Evolutionary conservation across 2,113 vertebrate species (phyloP).

Genomic region (Melanotaenia duboulayi): DNA sequence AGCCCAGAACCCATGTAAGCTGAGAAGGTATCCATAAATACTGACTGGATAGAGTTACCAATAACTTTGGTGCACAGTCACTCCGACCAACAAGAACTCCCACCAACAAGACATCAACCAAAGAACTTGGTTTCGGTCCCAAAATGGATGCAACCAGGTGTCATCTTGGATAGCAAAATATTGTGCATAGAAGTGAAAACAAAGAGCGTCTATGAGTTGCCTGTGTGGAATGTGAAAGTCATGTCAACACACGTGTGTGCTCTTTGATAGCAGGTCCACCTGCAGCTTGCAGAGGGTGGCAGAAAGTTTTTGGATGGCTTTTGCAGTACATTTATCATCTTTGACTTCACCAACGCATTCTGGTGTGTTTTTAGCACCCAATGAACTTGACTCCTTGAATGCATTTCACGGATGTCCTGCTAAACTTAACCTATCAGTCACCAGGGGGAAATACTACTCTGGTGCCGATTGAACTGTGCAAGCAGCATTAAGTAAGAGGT

Average conservation of each 20-base stretch:
- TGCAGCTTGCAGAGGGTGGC: constrained; percentile 17
- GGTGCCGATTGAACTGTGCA: neutral
- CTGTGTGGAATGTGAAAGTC: constrained; percentile 1
- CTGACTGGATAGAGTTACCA: constrained; percentile 62
- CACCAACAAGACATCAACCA: neutral
- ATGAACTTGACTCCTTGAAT: constrained; percentile 41
- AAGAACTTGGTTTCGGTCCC: neutral
- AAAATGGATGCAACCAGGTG: constrained; percentile 10
- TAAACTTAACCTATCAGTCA: constrained; percentile 69
- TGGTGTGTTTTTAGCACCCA: constrained; percentile 43
- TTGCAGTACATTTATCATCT: constrained; percentile 40
- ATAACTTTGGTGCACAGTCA: constrained; percentile 35
- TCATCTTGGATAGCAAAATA: neutral
- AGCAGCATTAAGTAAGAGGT: neutral
- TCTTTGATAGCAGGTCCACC: constrained; percentile 10
- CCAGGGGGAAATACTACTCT: constrained; percentile 1
- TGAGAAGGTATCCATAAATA: constrained; percentile 70
- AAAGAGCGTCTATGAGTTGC: neutral
- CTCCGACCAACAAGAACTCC: neutral
- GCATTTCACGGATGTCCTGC: constrained; percentile 47
- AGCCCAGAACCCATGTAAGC: constrained; percentile 61
- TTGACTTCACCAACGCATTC: constrained; percentile 38
- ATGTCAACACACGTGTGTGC: neutral
- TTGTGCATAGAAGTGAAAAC: neutral
- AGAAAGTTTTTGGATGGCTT: constrained; percentile 25